These are phyloP conservation scores for Rhodophaea formosa DNA, from an alignment of 2,888 invertebrate species.

Conservation along the genomic window DNA sequence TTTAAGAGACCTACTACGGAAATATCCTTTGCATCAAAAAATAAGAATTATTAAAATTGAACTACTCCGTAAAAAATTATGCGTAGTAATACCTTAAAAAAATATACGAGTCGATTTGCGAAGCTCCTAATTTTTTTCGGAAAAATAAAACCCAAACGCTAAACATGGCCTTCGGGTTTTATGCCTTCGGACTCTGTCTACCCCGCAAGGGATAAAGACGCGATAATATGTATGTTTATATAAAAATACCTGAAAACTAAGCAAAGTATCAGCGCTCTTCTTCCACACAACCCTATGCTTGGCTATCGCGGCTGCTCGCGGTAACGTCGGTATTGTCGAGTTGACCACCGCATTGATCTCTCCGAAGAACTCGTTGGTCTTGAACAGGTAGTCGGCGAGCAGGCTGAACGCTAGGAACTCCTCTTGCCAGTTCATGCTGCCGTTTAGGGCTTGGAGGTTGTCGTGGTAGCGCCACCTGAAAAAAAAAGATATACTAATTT, in stretches of 20 bases:
- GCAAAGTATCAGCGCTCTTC: conserved; percentile 69
- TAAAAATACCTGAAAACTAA: conserved; percentile 69
- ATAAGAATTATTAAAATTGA: too few relatives aligned
- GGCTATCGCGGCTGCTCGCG: conserved; percentile 67
- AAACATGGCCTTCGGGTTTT: too few relatives aligned
- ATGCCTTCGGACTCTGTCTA: too few relatives aligned
- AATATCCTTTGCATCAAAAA: too few relatives aligned
- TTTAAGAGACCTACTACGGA: too few relatives aligned
- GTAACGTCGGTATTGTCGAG: conserved; percentile 69
- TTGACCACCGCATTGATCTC: conserved; percentile 70
- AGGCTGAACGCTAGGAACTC: conserved; percentile 70
- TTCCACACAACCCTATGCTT: conserved; percentile 72
- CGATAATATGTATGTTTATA: too few relatives aligned
- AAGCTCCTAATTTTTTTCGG: too few relatives aligned
- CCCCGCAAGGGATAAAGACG: too few relatives aligned
- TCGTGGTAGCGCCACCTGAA: conserved; percentile 76
- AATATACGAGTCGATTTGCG: too few relatives aligned
- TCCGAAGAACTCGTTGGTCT: conserved; percentile 72
- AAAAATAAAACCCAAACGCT: too few relatives aligned
- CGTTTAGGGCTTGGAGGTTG: conserved; percentile 73
- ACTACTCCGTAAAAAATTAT: too few relatives aligned
- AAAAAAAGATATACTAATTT: not conserved
- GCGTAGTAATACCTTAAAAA: too few relatives aligned
- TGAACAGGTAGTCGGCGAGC: conserved; percentile 70
- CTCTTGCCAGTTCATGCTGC: conserved; percentile 78